These are phyloP conservation scores for Mionectes olivaceus DNA, from an alignment of 2,797 vertebrate genomes.

Conservation along the genomic window DNA sequence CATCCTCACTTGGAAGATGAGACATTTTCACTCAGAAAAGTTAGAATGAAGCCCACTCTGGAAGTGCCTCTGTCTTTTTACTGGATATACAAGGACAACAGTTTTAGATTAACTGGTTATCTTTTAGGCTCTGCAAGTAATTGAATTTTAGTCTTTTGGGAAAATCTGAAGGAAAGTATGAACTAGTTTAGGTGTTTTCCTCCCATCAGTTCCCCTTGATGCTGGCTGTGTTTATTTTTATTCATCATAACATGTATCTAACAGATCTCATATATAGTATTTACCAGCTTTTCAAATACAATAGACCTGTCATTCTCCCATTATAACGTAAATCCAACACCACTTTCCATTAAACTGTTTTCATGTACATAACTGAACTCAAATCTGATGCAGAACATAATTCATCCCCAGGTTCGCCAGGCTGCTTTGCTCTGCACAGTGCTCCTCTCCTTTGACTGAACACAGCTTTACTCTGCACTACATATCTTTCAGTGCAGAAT, in stretches of 20 bases:
- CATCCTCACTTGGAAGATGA: not conserved
- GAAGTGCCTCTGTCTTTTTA: not conserved
- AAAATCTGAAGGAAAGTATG: not conserved
- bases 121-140: not conserved
- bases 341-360: not conserved
- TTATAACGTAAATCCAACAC: not conserved
- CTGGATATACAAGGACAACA: not conserved
- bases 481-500: not conserved
- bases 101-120: not conserved
- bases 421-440: not conserved
- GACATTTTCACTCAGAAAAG: not conserved
- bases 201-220: not conserved
- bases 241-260: not conserved
- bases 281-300: not conserved
- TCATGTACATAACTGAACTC: not conserved
- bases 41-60: not conserved
- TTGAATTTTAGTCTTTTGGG: not conserved
- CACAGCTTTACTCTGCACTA: not conserved
- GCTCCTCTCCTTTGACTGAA: not conserved
- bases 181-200: not conserved
- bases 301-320: not conserved
- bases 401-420: not conserved
- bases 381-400: not conserved
- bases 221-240: not conserved
- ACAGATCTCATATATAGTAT: not conserved